phyloP scores from a whole-genome alignment of 2,888 invertebrate species.

The Aphidoletes aphidimyza region DNA sequence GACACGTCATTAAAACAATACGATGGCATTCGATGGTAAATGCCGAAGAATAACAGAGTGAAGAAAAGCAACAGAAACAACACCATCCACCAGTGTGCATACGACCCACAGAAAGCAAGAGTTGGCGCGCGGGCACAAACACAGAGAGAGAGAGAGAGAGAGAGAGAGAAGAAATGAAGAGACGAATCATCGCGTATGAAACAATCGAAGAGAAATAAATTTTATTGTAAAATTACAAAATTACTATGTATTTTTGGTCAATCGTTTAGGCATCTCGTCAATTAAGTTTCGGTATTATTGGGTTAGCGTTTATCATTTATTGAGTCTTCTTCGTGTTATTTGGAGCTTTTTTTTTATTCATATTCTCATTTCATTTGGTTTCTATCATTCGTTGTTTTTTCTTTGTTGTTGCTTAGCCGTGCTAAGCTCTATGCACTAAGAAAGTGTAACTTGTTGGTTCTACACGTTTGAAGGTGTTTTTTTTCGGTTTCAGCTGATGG shows the following conservation, averaged over 20 bases:
- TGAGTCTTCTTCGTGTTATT: constrained; percentile 17
- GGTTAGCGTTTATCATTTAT: constrained; percentile 53
- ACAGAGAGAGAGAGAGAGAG: too few relatives aligned
- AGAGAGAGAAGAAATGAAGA: too few relatives aligned
- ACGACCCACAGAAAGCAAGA: constrained; percentile 6
- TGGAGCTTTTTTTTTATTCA: neutral
- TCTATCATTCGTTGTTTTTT: constrained; percentile 11
- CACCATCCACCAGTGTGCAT: neutral
- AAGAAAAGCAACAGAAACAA: neutral
- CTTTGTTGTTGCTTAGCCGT: too few relatives aligned
- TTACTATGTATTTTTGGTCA: constrained; percentile 55
- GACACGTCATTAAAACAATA: constrained; percentile 51
- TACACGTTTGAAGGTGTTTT: too few relatives aligned
- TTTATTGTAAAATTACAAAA: constrained; percentile 55
- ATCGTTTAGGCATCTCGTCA: constrained; percentile 55
- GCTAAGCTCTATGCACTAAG: neutral
- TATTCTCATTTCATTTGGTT: neutral
- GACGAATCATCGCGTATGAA: constrained; percentile 47
- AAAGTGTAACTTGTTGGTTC: too few relatives aligned
- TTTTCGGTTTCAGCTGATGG: too few relatives aligned
- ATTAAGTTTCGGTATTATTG: constrained; percentile 53
- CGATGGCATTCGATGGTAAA: constrained; percentile 14
- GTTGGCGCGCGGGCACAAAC: neutral
- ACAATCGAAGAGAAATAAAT: constrained; percentile 42
- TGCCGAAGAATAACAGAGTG: neutral